Base-by-base conservation (phyloP, 2,888 invertebrate species). In the Empis livida region DNA sequence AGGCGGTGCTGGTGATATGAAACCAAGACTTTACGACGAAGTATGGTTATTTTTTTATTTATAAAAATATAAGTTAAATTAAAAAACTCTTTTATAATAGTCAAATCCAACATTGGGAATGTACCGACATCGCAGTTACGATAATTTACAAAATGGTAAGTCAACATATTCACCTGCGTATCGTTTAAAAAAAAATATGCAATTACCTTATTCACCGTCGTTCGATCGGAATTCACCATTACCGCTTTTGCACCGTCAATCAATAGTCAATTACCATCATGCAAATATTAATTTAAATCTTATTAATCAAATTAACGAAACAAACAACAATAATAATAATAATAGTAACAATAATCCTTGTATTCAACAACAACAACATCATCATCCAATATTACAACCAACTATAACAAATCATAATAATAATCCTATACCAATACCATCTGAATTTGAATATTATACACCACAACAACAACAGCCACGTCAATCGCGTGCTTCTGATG, bases 121-220 rank as follows among this genome's bases (percentile, higher is more conserved):
- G 42, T 62, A 65, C 57, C 58, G 62, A 48, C 65, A 61, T 58
- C 68, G 68, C 56, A 70, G 70, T 58, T 70, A 70, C 54, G 70
- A 70, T 55, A 67, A 68, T 60, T 64, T 70, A 52, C 68, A 69
- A 60, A 70, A 69, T 55, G 70, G 70, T 70, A 70, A 70, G 69
- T 70, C 66, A 57, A 65, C 61, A 54, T 60, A 62, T 38, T 48
- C 46, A 43, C 55, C 58, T 27, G 58, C 66, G 50, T 67, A 68
- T 53, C 64, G 67, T 52, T 56, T 68, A 53, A 67, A 53, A 54
- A 50, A 54, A 54, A 56, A 56, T 50, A 53, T 68, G 54, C 67
- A 66, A 56, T 59, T 68, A 56, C 67, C 67, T 52, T 61, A 67
- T 53, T 65, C 68, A 50, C 68, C 68, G 48, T 62, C 68, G 49